Base-by-base conservation (phyloP, 2,888 invertebrate species). In the Parnassius glacialis region DNA sequence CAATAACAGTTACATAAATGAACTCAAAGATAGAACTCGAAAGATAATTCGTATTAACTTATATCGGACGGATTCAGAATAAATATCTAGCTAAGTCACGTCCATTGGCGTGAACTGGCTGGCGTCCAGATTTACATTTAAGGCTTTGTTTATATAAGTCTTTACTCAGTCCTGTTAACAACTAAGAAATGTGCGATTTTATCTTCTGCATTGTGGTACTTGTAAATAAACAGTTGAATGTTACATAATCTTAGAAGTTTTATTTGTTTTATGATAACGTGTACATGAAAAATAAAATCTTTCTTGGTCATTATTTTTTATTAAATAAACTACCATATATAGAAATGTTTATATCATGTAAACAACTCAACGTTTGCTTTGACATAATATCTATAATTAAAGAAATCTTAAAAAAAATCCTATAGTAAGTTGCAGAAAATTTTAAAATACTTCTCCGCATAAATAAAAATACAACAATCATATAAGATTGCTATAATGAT, bases 41-140 rank as follows among this genome's bases (percentile, higher is more conserved):
- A 54, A 54, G 42, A 42, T 54, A 54, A 25, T 54, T 3, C 7
- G 10, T 34, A 34, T 34, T 34, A 41, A 51, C 58, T 64, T 63
- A 65, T 67, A 65, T 66, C 64, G 64, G 60, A 62, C 59, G 60
- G 52, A 61, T 57, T 43, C 58, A 61, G 62, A 64, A 69, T 68
- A 67, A 62, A 53, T 60, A 61, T 43, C 53, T 54, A 59, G 61
- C 52, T 57, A 65, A 65, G 65, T 66, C 69, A 70, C 69, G 67
- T 70, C 62, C 63, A 52, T 47, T 11, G 52, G 57, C 52, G 65
- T 59, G 66, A 69, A 61, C 69, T 74, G 73, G 73, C 74, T 62
- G 34, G 45, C 54, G 67, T 71, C 74, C 73, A 74, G 70, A 65
- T 71, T 69, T 69, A 62, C 68, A 70, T 72, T 70, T 69, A 67